Conservation (phyloP, 2,888 invertebrate genomes). For the Miltochrista miniata region DNA sequence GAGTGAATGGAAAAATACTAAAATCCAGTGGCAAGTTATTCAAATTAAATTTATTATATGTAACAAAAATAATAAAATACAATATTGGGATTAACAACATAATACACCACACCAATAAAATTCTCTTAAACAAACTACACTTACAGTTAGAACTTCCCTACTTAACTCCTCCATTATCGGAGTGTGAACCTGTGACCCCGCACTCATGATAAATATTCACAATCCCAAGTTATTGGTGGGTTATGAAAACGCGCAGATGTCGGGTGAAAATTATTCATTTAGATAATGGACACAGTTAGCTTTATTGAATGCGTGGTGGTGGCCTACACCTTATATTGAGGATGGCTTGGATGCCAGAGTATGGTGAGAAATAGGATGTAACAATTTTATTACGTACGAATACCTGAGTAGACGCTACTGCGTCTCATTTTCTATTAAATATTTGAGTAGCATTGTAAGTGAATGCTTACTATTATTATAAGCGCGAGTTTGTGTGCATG, state of each 20-base stretch:
- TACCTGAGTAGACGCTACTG: too few species aligned
- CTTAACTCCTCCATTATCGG: slow-evolving; percentile 38
- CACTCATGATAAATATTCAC: slow-evolving; percentile 39
- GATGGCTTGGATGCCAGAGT: background rate
- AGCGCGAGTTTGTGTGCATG: too few species aligned
- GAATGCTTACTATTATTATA: too few species aligned
- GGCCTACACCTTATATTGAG: background rate
- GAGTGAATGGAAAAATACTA: too few species aligned
- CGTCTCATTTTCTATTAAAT: too few species aligned
- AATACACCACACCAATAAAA: slow-evolving; percentile 3
- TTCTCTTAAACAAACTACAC: slow-evolving; percentile 17
- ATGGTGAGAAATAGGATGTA: background rate
- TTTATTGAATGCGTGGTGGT: slow-evolving; percentile 55
- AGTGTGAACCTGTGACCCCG: slow-evolving; percentile 55
- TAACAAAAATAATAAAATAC: too few species aligned
- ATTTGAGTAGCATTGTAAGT: too few species aligned
- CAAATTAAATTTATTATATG: too few species aligned
- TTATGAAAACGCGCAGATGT: slow-evolving; percentile 64
- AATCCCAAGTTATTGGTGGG: slow-evolving; percentile 59
- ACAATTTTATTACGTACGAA: background rate
- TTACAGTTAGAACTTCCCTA: slow-evolving; percentile 36
- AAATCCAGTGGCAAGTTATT: too few species aligned
- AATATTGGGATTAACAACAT: too few species aligned
- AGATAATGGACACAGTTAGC: slow-evolving; percentile 67
- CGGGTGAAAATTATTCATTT: slow-evolving; percentile 66